Base-by-base conservation (phyloP, 2,113 vertebrate genomes). In the Ginglymostoma cirratum region DNA sequence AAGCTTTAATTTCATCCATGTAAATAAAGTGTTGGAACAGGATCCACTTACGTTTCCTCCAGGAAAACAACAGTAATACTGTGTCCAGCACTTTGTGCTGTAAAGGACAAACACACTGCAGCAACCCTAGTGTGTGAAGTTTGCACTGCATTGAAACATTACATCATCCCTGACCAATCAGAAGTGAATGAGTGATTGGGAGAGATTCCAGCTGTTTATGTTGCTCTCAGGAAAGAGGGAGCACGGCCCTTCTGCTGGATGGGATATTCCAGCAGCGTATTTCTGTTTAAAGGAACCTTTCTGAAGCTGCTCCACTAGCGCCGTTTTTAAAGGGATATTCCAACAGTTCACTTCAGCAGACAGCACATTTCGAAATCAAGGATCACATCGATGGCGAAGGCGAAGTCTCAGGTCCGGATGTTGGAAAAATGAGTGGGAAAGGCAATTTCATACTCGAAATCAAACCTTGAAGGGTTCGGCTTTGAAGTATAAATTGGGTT, bases 141-240 rank as follows among this genome's bases (percentile, higher is more conserved):
- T 76, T 95, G 69, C 72, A 95, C 94, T 95, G 94, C 94, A 95
- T 95, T 95, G 69, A 45, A 95, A 72, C 67, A 70, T 95, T 5
- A 95, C 66, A 72, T 95, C 94, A 95, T 76, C 69, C 42, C 94
- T 72, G 67, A 30, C 94, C 94, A 95, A 95, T 95, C 23, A 72
- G 42, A 42, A 52, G 38, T 67, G 34, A 65, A 17, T 23, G 24
- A 42, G 90, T 72, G 94, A 52, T n/a, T 48, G 67, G 48, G 52
- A 61, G 52, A 34, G 93, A 61, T 38, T 66, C 34, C 15, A 66
- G 89, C 34, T 66, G 30, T 65, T 92, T n/a, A 45, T 27, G 66
- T 45, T 70, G 5, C n/a, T 70, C 93, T 94, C 92, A 42, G 65
- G 65, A 94, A 94, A 70, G 66, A 70, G 61, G 23, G 45, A 94